These are phyloP conservation scores for Rhinolophus sinicus DNA, from an alignment of 2,113 vertebrate species.

Conservation along the genomic window DNA sequence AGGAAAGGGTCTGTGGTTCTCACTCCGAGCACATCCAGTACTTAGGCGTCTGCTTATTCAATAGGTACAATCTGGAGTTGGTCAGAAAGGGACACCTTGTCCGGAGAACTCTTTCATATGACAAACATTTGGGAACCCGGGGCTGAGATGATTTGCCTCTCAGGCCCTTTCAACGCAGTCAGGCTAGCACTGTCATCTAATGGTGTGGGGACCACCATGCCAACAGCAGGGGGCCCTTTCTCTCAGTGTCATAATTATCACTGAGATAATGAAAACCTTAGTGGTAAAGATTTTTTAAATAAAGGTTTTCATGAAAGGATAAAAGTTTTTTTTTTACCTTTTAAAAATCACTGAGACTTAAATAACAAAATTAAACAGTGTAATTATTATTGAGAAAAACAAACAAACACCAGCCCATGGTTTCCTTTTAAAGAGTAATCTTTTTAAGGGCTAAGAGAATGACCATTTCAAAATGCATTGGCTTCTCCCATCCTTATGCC, in stretches of 20 bases:
- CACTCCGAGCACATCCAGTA: background rate
- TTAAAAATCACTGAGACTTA: background rate
- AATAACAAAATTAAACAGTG: background rate
- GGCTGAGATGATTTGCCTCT: background rate
- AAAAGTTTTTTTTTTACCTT: background rate
- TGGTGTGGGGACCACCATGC: background rate
- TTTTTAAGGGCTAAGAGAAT: background rate
- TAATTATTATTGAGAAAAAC: background rate
- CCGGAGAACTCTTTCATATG: background rate
- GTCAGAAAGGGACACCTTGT: background rate
- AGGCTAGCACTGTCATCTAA: fast-evolving
- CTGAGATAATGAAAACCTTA: background rate
- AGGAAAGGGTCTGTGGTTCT: background rate
- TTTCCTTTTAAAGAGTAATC: background rate
- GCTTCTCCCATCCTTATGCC: background rate
- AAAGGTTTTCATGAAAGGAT: background rate
- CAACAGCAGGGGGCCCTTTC: background rate
- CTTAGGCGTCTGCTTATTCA: background rate
- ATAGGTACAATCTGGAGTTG: background rate
- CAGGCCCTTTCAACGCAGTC: background rate
- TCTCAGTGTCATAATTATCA: background rate
- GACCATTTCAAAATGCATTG: background rate
- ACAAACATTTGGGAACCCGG: background rate
- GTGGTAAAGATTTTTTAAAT: background rate
- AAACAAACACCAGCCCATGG: background rate